Percentiles rank a stretch among this genome's conserved stretches.
Evolutionary conservation across 1,140 invertebrate genomes (phyloP).

Genomic region (Drosophila albomicans): DNA sequence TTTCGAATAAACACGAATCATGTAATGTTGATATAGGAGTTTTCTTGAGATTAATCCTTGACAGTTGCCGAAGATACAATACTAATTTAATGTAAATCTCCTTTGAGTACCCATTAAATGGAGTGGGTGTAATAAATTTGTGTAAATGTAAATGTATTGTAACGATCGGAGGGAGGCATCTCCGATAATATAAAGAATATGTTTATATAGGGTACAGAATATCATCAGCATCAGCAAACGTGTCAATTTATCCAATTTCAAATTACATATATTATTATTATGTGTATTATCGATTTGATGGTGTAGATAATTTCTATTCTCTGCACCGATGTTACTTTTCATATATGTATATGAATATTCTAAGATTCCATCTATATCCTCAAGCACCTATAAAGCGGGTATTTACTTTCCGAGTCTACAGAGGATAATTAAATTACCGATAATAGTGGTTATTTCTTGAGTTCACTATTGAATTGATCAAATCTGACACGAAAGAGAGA

Average conservation of each 20-base stretch:
- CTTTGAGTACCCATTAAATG: slow-evolving; percentile 10
- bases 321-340: slow-evolving; percentile 4
- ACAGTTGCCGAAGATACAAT: neutral
- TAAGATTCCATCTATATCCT: slow-evolving; percentile 16
- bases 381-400: slow-evolving; percentile 23
- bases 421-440: slow-evolving; percentile 24
- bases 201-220: slow-evolving; percentile 6
- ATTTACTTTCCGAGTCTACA: slow-evolving; percentile 10
- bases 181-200: slow-evolving; percentile 18
- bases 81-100: neutral
- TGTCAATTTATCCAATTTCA: no score
- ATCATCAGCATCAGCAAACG: neutral
- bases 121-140: slow-evolving; percentile 17
- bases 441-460: slow-evolving; percentile 5
- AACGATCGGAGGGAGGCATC: slow-evolving; percentile 20
- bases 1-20: neutral
- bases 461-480: slow-evolving; percentile 17
- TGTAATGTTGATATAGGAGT: slow-evolving; percentile 1
- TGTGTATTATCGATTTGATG: neutral
- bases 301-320: slow-evolving; percentile 4
- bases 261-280: neutral
- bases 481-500: neutral
- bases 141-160: slow-evolving; percentile 11
- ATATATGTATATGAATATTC: slow-evolving; percentile 9
- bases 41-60: slow-evolving; percentile 1